phyloP scores from a whole-genome alignment of 1,140 invertebrate genomes.

The Micrasema longulum region DNA sequence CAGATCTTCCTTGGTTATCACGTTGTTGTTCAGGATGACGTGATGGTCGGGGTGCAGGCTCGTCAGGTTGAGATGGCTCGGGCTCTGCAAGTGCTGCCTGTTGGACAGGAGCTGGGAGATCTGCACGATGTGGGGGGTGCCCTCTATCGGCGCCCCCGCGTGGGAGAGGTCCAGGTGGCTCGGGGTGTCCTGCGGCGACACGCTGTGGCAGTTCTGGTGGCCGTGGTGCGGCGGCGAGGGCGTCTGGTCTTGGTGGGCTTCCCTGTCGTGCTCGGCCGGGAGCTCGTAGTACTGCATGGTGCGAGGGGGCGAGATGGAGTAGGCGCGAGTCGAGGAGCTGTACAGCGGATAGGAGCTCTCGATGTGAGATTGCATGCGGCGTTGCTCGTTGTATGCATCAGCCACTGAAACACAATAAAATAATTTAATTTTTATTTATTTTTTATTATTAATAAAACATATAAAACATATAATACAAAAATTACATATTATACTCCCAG shows the following conservation, averaged over 20 bases:
- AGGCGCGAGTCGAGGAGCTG: background rate
- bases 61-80: conserved; percentile 12
- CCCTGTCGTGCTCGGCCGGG: conserved; percentile 40
- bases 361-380: conserved; percentile 38
- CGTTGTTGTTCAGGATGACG: conserved; percentile 49
- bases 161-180: conserved; percentile 44
- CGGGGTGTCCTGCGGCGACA: conserved; percentile 40
- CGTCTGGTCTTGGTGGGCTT: conserved; percentile 24
- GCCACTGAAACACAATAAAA: conserved; percentile 27
- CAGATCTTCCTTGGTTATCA: conserved; percentile 40
- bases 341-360: conserved; percentile 13
- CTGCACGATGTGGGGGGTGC: conserved; percentile 45
- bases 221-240: conserved; percentile 43
- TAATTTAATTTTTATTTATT: no score
- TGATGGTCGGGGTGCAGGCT: conserved; percentile 31
- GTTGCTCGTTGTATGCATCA: conserved; percentile 40
- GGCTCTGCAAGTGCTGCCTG: conserved; percentile 31
- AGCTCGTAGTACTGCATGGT: conserved; percentile 28
- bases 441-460: no score
- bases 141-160: conserved; percentile 29
- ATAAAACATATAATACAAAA: no score
- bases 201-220: conserved; percentile 42
- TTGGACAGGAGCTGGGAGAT: conserved; percentile 40
- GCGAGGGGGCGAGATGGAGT: conserved; percentile 4
- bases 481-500: no score